A percentile compares a stretch with the other conserved stretches of the same genome.
These are phyloP conservation scores for Butorides virescens DNA, from an alignment of 2,113 vertebrate species.

Conservation along the genomic window DNA sequence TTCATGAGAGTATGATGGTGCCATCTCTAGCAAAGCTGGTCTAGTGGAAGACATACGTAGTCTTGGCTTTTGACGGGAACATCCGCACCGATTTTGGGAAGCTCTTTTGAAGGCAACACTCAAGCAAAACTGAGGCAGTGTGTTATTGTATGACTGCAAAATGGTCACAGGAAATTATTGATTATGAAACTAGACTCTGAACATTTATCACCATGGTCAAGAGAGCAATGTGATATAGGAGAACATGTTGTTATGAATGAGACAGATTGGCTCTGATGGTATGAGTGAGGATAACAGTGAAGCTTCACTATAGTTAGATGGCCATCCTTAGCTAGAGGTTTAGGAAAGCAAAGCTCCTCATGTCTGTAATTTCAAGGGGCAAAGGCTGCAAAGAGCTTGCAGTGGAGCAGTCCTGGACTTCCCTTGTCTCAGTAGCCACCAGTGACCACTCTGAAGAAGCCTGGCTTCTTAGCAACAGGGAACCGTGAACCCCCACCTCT, in stretches of 20 bases:
- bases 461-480: neutral
- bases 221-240: neutral
- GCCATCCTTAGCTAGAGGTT: neutral
- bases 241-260: neutral
- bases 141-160: neutral
- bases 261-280: neutral
- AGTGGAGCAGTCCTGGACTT: neutral
- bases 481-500: neutral
- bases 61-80: neutral
- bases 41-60: fast-evolving
- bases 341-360: neutral
- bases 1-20: neutral
- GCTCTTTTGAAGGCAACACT: neutral
- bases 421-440: neutral
- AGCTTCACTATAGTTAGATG: neutral
- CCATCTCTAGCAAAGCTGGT: neutral
- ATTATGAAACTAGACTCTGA: neutral
- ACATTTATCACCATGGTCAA: neutral
- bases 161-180: neutral
- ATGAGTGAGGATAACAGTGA: neutral
- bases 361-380: neutral
- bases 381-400: neutral
- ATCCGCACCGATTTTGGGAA: neutral
- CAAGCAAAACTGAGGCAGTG: neutral
- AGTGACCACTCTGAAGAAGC: neutral